Evolutionary conservation across 1,140 invertebrate genomes (phyloP).

Genomic region (Chionoecetes opilio): DNA sequence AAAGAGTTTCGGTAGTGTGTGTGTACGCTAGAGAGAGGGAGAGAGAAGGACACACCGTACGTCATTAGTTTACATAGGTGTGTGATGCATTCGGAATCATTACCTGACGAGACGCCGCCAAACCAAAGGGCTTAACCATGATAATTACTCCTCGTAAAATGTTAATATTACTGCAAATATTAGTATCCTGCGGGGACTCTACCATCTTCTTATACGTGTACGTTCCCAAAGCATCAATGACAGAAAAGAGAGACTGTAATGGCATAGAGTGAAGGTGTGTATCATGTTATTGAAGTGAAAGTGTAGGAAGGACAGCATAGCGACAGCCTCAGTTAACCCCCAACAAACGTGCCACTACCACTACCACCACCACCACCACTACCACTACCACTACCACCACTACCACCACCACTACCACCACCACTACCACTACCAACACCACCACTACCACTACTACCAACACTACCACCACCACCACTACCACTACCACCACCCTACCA

Average conservation of each 20-base stretch:
- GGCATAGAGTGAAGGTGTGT: not conserved
- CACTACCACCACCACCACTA: too few species aligned
- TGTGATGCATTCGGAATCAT: not conserved
- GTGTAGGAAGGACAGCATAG: not conserved
- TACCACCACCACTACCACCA: too few species aligned
- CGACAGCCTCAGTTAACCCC: not conserved
- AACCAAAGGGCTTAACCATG: not conserved
- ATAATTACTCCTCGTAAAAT: too few species aligned
- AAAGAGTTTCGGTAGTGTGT: too few species aligned
- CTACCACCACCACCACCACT: too few species aligned
- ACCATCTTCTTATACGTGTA: too few species aligned
- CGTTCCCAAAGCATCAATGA: not conserved
- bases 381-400: too few species aligned
- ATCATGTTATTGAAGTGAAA: not conserved
- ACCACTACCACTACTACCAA: too few species aligned
- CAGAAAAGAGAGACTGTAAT: not conserved
- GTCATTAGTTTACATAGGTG: not conserved
- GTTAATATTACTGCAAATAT: too few species aligned
- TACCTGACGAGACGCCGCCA: not conserved
- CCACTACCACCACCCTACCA: too few species aligned
- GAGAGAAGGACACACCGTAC: not conserved
- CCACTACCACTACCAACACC: too few species aligned
- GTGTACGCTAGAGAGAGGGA: constrained; percentile 21
- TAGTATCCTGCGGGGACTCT: too few species aligned
- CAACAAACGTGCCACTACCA: not conserved